Conservation (phyloP, 2,113 vertebrate species). For the Nyctereutes procyonoides region DNA sequence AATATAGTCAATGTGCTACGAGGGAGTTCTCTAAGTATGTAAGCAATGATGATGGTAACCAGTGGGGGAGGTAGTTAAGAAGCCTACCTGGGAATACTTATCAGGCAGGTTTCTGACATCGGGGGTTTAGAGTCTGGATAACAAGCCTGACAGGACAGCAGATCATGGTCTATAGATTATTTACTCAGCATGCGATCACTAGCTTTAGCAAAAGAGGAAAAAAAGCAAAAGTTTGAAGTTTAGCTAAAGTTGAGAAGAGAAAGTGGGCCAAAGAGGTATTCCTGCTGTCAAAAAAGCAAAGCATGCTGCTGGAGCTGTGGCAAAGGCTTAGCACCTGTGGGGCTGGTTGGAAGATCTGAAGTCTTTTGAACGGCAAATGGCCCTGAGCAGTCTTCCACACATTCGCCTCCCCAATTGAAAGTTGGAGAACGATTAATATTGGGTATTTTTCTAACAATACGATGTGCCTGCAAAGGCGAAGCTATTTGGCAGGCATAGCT, state of each 20-base stretch:
- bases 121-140: slow-evolving; percentile 81
- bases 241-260: slow-evolving; percentile 84
- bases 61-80: slow-evolving; percentile 84
- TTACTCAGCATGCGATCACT: slow-evolving; percentile 87
- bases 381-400: slow-evolving; percentile 70
- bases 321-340: slow-evolving; percentile 69
- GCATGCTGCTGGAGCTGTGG: slow-evolving; percentile 51
- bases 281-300: slow-evolving; percentile 79
- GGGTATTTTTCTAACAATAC: slow-evolving; percentile 59
- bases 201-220: slow-evolving; percentile 79
- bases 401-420: slow-evolving; percentile 71
- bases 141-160: slow-evolving; percentile 85
- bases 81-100: slow-evolving; percentile 85
- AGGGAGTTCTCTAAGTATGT: slow-evolving; percentile 77
- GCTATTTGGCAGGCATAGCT: slow-evolving; percentile 7
- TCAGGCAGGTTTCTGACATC: slow-evolving; percentile 81
- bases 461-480: slow-evolving; percentile 68
- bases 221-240: slow-evolving; percentile 80
- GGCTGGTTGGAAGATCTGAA: slow-evolving; percentile 73
- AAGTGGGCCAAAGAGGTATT: slow-evolving; percentile 84
- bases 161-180: slow-evolving; percentile 86
- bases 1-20: slow-evolving; percentile 85
- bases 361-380: slow-evolving; percentile 80
- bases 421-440: slow-evolving; percentile 59
- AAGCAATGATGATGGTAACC: slow-evolving; percentile 82